Evolutionary conservation across 2,113 vertebrate genomes (phyloP), one percentile per base, ranked within the genome.

Genomic region (Oceanodroma tethys): DNA sequence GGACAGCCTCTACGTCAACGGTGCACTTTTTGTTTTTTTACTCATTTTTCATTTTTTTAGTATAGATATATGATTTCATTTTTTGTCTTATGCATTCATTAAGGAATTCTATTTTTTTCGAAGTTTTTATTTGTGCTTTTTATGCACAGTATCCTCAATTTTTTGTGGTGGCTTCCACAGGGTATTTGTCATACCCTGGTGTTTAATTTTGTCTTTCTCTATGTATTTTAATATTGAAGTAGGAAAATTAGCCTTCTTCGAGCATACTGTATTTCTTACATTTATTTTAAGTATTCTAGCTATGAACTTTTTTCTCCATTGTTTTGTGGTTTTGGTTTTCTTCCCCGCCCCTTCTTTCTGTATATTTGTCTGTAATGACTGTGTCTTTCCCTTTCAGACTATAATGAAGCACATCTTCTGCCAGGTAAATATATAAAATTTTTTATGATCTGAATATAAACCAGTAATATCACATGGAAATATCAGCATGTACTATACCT

Each of bases 41-140:
- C 27, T 0, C 11, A 0, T 38, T 11, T 20, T 20, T 38, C 1
- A 1, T 16, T 0, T 27, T 27, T 34, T 30, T 18, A 16, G 13
- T n/a, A 2, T 22, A 5, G 1, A 14, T 10, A 6, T 0, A 18
- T 1, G 0, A 15, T 34, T 26, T 30, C 1, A 0, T 76, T 38
- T 32, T 2, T 20, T 26, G 0, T 11, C 6, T 3, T 13, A 12
- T 4, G 3, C 7, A 4, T 14, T 26, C 13, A 3, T 7, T 29
- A 3, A 52, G 10, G 6, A 36, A 3, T 11, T 29, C 0, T 52
- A 2, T 22, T 71, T 21, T 6, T 26, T 13, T 5, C 47, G 25
- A 52, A 52, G 50, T 4, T 53, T 55, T 55, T 27, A 27, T 36
- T 9, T 52, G 14, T 27, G 25, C 50, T 52, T 52, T 52, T 25